These are phyloP conservation scores for Malachius bipustulatus DNA, from an alignment of 2,888 invertebrate species.

Conservation along the genomic window DNA sequence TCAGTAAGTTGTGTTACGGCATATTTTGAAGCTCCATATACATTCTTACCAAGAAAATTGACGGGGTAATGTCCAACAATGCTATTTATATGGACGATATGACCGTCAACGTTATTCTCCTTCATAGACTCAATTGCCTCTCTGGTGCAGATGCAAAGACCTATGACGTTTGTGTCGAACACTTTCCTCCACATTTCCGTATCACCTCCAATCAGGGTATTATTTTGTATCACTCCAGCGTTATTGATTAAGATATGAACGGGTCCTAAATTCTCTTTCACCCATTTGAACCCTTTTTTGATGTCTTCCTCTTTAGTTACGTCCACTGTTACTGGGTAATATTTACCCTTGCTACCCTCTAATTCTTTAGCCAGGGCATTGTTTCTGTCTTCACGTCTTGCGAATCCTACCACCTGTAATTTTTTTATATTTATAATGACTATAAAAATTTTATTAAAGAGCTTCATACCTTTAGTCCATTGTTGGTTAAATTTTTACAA, in stretches of 20 bases:
- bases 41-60: constrained; percentile 10
- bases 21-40: constrained; percentile 13
- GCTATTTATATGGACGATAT: constrained; percentile 28
- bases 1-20: constrained; percentile 15
- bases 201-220: constrained; percentile 19
- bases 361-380: too few relatives aligned
- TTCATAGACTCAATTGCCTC: constrained; percentile 26
- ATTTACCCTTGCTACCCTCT: too few relatives aligned
- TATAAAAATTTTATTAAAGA: too few relatives aligned
- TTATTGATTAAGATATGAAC: constrained; percentile 18
- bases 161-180: constrained; percentile 24
- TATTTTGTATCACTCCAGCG: too few relatives aligned
- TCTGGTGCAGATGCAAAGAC: constrained; percentile 22
- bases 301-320: constrained; percentile 15
- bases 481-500: too few relatives aligned
- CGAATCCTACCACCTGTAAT: too few relatives aligned
- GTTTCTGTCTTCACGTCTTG: too few relatives aligned
- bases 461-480: too few relatives aligned
- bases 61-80: constrained; percentile 20
- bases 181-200: constrained; percentile 22
- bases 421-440: too few relatives aligned
- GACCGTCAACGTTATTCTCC: constrained; percentile 21
- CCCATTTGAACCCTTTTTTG: constrained; percentile 15
- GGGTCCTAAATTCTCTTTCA: constrained; percentile 16
- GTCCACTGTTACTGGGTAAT: constrained; percentile 13